These are phyloP conservation scores for Nymphalis polychloros DNA, from an alignment of 2,888 invertebrate genomes.

Conservation along the genomic window DNA sequence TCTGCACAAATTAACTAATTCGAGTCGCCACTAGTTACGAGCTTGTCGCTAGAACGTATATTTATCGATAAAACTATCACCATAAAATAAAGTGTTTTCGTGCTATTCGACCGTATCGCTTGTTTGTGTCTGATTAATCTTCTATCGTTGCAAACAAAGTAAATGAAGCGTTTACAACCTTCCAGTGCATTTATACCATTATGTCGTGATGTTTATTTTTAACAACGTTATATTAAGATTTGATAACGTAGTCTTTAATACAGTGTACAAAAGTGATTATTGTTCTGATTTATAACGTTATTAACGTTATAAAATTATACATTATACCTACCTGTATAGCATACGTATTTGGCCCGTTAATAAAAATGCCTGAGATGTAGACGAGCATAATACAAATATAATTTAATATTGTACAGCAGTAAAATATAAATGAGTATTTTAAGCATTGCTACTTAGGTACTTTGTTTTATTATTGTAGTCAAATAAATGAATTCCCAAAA, in stretches of 20 bases:
- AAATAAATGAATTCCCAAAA: neutral
- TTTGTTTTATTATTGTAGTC: no score
- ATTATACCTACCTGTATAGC: neutral
- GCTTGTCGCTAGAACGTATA: constrained; percentile 24
- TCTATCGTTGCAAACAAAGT: constrained; percentile 19
- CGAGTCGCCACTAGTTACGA: constrained; percentile 53
- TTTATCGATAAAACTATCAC: constrained; percentile 49
- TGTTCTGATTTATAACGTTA: neutral
- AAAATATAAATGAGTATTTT: no score
- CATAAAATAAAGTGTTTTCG: constrained; percentile 27
- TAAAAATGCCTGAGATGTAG: no score
- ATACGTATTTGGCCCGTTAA: no score
- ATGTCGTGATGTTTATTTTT: constrained; percentile 7
- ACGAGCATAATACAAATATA: no score
- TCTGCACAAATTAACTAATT: constrained; percentile 81
- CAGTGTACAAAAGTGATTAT: neutral
- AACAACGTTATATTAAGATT: neutral
- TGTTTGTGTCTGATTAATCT: constrained; percentile 25
- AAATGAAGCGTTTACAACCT: constrained; percentile 26
- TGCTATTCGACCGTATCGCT: constrained; percentile 26
- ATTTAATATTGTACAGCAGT: no score
- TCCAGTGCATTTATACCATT: constrained; percentile 11
- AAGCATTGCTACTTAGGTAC: no score
- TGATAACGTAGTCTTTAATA: neutral
- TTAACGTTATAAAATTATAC: no score